Conservation (phyloP, 2,113 vertebrate species). For the Salminus brasiliensis region DNA sequence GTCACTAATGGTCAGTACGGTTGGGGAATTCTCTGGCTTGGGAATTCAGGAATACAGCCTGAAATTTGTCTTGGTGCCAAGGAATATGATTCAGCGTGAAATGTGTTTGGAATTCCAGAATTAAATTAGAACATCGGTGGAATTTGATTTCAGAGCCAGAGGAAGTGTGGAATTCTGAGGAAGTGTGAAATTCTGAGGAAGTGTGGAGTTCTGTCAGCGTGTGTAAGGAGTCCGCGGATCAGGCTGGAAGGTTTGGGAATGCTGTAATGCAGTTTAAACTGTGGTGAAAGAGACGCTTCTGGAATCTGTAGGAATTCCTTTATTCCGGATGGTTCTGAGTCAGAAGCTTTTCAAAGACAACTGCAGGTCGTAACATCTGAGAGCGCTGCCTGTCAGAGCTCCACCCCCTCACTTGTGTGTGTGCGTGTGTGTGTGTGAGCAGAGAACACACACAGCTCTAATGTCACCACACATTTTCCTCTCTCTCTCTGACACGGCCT, state of each 20-base stretch:
- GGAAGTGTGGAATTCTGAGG: background rate
- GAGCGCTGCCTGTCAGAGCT: constrained; percentile 5
- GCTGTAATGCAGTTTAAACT: background rate
- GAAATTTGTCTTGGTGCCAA: no score
- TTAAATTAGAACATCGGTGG: no score
- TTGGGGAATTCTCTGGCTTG: no score
- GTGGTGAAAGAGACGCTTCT: no score
- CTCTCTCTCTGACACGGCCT: constrained; percentile 29
- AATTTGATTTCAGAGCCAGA: no score
- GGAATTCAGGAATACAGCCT: no score
- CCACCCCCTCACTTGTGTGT: background rate
- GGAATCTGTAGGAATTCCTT: background rate
- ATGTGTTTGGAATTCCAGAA: no score
- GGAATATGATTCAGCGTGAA: no score
- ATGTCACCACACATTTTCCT: background rate
- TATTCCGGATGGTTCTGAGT: background rate
- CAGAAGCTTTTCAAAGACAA: background rate
- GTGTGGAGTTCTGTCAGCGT: background rate
- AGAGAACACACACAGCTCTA: constrained; percentile 1
- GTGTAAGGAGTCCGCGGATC: background rate
- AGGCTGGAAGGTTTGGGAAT: background rate
- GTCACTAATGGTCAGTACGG: no score
- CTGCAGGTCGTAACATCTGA: constrained; percentile 25
- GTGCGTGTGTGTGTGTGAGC: background rate
- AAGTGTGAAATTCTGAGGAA: background rate